These are phyloP conservation scores for Gastrophysa polygoni DNA, from an alignment of 2,888 invertebrate genomes.

Conservation along the genomic window DNA sequence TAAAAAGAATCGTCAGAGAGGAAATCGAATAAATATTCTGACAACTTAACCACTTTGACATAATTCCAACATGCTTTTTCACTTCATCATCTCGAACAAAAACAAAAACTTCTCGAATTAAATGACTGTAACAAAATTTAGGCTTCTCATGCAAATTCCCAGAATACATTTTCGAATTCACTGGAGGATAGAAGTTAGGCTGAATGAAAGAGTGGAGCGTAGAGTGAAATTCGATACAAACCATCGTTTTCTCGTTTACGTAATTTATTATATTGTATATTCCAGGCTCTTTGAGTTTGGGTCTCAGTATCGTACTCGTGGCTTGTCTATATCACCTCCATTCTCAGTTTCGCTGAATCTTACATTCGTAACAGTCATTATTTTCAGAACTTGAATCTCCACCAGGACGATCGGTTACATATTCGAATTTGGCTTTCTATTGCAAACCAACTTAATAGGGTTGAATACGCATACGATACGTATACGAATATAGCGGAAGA, in stretches of 20 bases:
- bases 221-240: slow-evolving; percentile 24
- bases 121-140: slow-evolving; percentile 24
- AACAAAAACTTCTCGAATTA: slow-evolving; percentile 28
- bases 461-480: no score
- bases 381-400: no score
- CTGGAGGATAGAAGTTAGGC: slow-evolving; percentile 18
- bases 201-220: slow-evolving; percentile 14
- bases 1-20: slow-evolving; percentile 20
- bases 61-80: slow-evolving; percentile 31
- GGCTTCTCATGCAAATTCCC: slow-evolving; percentile 25
- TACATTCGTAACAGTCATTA: no score
- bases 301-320: no score
- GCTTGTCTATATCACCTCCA: no score
- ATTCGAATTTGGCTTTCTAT: no score
- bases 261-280: neutral
- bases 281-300: no score
- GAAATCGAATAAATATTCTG: slow-evolving; percentile 28
- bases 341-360: no score
- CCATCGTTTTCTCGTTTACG: slow-evolving; percentile 1
- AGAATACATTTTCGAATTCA: slow-evolving; percentile 23
- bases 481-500: no score
- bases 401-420: no score
- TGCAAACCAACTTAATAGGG: no score
- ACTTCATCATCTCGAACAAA: slow-evolving; percentile 31
- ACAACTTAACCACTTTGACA: slow-evolving; percentile 28